phyloP scores from a whole-genome alignment of 2,888 invertebrate species.

The Netelia melanura region DNA sequence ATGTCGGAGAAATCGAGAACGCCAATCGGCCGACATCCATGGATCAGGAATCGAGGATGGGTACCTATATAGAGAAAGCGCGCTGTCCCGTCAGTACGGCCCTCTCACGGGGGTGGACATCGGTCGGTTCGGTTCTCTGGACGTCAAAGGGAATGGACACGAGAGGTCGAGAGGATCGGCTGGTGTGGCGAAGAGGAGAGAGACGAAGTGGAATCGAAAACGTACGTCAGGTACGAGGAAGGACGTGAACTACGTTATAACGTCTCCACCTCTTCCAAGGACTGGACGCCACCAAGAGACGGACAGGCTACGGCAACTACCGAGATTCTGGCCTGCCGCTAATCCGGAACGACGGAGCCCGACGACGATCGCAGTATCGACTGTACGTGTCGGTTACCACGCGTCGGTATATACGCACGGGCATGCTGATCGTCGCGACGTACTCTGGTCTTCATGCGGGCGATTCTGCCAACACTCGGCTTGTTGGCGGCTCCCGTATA shows the following conservation, averaged over 20 bases:
- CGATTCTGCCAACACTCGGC: conserved; percentile 46
- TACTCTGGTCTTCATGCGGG: conserved; percentile 55
- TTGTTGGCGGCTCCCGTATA: conserved; percentile 68
- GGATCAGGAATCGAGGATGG: neutral
- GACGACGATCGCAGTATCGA: neutral
- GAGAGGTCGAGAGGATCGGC: conserved; percentile 58
- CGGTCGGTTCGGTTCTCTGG: conserved; percentile 29
- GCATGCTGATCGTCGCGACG: conserved; percentile 47
- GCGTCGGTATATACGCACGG: conserved; percentile 1
- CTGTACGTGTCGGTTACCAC: neutral
- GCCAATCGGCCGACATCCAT: neutral
- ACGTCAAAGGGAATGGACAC: conserved; percentile 44
- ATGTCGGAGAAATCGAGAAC: conserved; percentile 37
- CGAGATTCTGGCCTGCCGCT: conserved; percentile 28
- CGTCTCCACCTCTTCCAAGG: conserved; percentile 43
- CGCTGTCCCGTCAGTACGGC: conserved; percentile 50
- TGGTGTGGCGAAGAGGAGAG: conserved; percentile 3
- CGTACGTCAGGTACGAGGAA: conserved; percentile 61
- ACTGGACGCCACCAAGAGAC: conserved; percentile 40
- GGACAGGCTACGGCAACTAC: conserved; percentile 59
- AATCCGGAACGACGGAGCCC: neutral
- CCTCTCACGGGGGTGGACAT: conserved; percentile 49
- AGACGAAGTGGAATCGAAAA: conserved; percentile 43
- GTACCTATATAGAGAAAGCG: neutral
- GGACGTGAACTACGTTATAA: conserved; percentile 65